Percentiles rank a stretch among this genome's conserved stretches.
These are phyloP conservation scores for Hedya salicella DNA, from an alignment of 2,888 invertebrate genomes.

Conservation along the genomic window DNA sequence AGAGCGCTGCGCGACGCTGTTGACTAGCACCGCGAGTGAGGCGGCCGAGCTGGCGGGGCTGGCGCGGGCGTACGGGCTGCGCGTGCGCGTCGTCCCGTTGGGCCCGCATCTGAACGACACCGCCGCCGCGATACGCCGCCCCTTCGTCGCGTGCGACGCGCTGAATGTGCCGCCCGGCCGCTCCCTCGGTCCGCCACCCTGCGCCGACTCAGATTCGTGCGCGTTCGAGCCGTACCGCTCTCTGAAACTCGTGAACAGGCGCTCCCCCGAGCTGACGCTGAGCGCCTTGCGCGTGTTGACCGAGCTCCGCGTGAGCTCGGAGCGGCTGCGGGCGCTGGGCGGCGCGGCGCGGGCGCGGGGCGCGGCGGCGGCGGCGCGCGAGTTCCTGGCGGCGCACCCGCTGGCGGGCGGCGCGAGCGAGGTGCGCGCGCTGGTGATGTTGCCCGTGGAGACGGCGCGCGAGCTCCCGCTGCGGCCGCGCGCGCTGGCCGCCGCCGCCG, in stretches of 20 bases:
- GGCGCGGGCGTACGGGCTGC: conserved; percentile 52
- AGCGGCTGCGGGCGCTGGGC: conserved; percentile 55
- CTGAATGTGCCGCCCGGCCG: conserved; percentile 43
- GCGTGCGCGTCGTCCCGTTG: conserved; percentile 51
- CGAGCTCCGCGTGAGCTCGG: conserved; percentile 54
- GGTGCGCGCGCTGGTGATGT: conserved; percentile 62
- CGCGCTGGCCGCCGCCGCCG: conserved; percentile 64
- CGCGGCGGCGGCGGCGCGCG: conserved; percentile 52
- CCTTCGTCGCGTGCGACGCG: conserved; percentile 56
- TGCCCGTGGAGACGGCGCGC: conserved; percentile 54
- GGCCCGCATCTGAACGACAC: conserved; percentile 45
- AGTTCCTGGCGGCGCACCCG: conserved; percentile 50
- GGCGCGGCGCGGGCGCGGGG: conserved; percentile 48
- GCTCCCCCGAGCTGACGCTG: conserved; percentile 59
- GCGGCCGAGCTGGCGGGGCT: conserved; percentile 54
- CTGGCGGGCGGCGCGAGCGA: conserved; percentile 52
- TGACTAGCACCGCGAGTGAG: conserved; percentile 60
- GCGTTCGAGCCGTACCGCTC: conserved; percentile 71
- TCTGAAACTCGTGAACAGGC: conserved; percentile 65
- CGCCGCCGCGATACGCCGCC: conserved; percentile 38
- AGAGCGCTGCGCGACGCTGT: conserved; percentile 56
- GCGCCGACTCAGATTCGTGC: conserved; percentile 55
- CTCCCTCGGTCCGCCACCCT: conserved; percentile 67
- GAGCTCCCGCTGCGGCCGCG: conserved; percentile 55
- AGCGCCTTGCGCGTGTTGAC: conserved; percentile 62